Evolutionary conservation across 2,888 invertebrate genomes (phyloP), one percentile per base, ranked within the genome.

Genomic region (Bedellia somnulentella): DNA sequence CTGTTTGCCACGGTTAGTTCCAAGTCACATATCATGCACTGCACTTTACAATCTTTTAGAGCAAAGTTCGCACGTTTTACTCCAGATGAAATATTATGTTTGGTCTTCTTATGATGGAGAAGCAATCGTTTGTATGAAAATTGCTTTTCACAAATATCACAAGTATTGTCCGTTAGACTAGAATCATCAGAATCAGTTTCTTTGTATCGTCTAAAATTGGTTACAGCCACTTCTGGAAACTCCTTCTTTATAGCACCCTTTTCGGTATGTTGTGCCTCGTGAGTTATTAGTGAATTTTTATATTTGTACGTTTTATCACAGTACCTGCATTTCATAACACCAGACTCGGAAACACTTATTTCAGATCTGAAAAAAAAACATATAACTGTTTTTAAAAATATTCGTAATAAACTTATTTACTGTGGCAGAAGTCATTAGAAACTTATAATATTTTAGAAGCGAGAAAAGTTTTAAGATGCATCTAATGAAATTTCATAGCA

Each of bases 81-180:
- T 2, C 73, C 71, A 0, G 75, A 60, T 24, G 62, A 54, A 57
- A 70, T 63, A 35, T 64, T 58, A 38, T 77, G 77, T 36, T 75
- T 76, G 2, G 64, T 68, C 15, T 55, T 50, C 41, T 70, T 75
- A 40, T 77, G 77, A 5, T 70, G 70, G 0, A 63, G 38, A 1
- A 76, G 48, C 2, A 68, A 40, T 2, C 67, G 57, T 31, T 57
- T 62, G 44, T 73, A 75, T 1, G 73, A 70, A 48, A 76, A 77
- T 37, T 57, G 54, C 38, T 76, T 76, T 42, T 75, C 75, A 39
- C 77, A 77, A 29, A 76, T 64, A 31, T 76, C 71, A 35, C 76
- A 77, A 0, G 73, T 73, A 31, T 66, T 61, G 37, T 37, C 36
- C 6, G 2, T 5, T 4, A 64, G 68, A 47, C 68, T 70, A 40